Base-by-base conservation (phyloP, 2,888 invertebrate species). In the Athalia cordata region DNA sequence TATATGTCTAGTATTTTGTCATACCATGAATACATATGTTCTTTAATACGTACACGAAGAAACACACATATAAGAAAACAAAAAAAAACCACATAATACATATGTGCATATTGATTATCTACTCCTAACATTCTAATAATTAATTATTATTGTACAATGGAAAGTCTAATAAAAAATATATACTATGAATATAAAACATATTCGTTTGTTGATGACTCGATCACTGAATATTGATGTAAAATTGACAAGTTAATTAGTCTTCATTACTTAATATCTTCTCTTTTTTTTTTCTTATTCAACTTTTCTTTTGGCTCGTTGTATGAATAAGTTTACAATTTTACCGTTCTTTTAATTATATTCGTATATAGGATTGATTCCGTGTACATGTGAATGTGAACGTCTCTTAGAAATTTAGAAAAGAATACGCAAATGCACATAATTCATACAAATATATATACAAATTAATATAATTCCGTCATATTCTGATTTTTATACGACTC, bases 91-190 rank as follows among this genome's bases (percentile, higher is more conserved):
- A 70, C 61, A 13, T 45, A 74, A 74, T 65, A 78, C 72, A 57
- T 65, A 78, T 80, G 57, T 49, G 77, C 78, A 79, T 78, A 79
- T 77, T 78, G 61, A 80, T 75, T 75, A 75, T 77, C 82, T 79
- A 79, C 72, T 65, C 82, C 83, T 86, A 85, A 87, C 86, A 83
- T 84, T 84, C 83, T 86, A 88, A 85, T 87, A 88, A 88, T 88
- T 86, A 87, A 87, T 87, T 87, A 88, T 87, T 87, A 87, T 87
- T 88, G 88, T 88, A 88, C 84, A 86, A 88, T 87, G 85, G 83
- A 87, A 87, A 83, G 82, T 83, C 84, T 83, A 88, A 88, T 87
- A 87, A 88, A 88, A 29, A 87, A 85, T 81, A 84, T 81, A 84
- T 87, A 84, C 85, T 86, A 83, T 81, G 83, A 86, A 78, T 84